These are phyloP conservation scores for Euplexia lucipara DNA, from an alignment of 2,888 invertebrate genomes.

Conservation along the genomic window DNA sequence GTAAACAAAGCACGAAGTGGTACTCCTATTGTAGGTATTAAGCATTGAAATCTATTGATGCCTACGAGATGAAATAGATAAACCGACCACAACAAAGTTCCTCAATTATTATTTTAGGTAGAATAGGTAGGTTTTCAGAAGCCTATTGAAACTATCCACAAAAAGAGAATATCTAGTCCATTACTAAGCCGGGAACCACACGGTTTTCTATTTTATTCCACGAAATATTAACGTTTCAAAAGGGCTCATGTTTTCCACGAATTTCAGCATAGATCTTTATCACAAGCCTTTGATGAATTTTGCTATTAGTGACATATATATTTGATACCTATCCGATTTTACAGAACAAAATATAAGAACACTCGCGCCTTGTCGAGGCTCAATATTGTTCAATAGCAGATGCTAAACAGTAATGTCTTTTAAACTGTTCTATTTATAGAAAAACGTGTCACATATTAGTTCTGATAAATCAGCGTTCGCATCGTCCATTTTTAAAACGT, in stretches of 20 bases:
- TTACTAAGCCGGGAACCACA: slow-evolving; percentile 13
- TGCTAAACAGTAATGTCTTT: slow-evolving; percentile 41
- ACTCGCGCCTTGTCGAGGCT: neutral
- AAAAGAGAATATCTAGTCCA: slow-evolving; percentile 16
- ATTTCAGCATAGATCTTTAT: slow-evolving; percentile 5
- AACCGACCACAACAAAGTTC: neutral
- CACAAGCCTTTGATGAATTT: slow-evolving; percentile 11
- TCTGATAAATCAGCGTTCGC: slow-evolving; percentile 43
- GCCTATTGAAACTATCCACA: slow-evolving; percentile 3
- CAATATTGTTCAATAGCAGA: slow-evolving; percentile 25
- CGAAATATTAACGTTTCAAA: slow-evolving; percentile 17
- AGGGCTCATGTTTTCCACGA: neutral
- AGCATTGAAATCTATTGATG: neutral
- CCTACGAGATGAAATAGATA: neutral
- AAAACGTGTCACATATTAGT: slow-evolving; percentile 39
- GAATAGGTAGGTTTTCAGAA: slow-evolving; percentile 10
- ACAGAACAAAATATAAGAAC: slow-evolving; percentile 4
- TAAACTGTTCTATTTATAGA: slow-evolving; percentile 55
- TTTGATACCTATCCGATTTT: slow-evolving; percentile 1
- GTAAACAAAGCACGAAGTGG: neutral
- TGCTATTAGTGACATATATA: slow-evolving; percentile 1
- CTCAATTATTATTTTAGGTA: neutral
- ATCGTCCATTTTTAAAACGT: slow-evolving; percentile 38
- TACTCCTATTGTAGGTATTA: neutral
- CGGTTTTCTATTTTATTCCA: slow-evolving; percentile 22